Evolutionary conservation across 2,797 vertebrate genomes (phyloP), one percentile per base, ranked within the genome.

Genomic region (Bovichtus variegatus): DNA sequence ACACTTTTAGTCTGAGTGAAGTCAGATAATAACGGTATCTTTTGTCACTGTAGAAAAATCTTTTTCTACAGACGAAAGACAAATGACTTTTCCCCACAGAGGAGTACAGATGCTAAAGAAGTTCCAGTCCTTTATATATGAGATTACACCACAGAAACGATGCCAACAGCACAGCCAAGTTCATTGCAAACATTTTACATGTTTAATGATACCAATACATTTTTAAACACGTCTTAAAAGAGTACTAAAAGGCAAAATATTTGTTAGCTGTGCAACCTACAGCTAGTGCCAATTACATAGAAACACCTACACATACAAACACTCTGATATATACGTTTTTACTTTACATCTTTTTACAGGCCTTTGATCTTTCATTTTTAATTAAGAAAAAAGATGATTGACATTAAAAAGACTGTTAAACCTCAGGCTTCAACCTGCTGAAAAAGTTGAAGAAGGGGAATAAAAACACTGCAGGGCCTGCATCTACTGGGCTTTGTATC

Each of bases 151-250:
- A 47, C 49, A 74, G 55, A 60, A 71, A 79, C 49, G 6, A 74
- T 25, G 25, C 18, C 13, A 41, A 69, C 19, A 68, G 23, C 64
- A 74, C 19, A 64, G 23, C 9, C 23, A 40, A 21, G 38, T 58
- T 80, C 60, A 76, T 53, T 73, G 69, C 75, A 86, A 88, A 84
- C 68, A 31, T 71, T 70, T 74, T 66, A 71, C 78, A 81, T 65
- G 21, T 89, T 90, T 87, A 88, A 82, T 91, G 77, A 88, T 41
- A 77, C 73, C 50, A 60, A 64, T 61, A 87, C 69, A 77, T 71
- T 77, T 85, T 50, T 16, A 74, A 84, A 87, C 80, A 88, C 80
- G 70, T 87, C 57, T 74, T 83, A 18, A 71, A 70, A 80, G 59
- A 80, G 78, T 54, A 64, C n/a, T 66, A 55, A 80, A 82, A 79